Base-by-base conservation (phyloP, 1,140 invertebrate species). In the Drosophila persimilis region DNA sequence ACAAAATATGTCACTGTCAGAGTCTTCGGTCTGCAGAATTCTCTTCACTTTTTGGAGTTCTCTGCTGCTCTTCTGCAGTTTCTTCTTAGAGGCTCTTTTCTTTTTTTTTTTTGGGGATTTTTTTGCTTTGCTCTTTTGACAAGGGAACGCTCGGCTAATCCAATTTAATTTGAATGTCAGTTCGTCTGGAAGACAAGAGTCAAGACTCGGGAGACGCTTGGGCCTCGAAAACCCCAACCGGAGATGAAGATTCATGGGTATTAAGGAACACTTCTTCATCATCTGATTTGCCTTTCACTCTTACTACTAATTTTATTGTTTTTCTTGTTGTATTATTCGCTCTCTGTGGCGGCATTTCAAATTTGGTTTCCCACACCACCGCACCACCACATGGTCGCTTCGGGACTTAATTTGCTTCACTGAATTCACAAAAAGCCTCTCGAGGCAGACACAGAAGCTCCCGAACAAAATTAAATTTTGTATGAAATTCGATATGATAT, bases 81-180 rank as follows among this genome's bases (percentile, higher is more conserved):
- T 53, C 52, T 46, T 51, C 56, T 61, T 43, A 54, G 47, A 2
- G 13, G 13, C 0, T 35, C 20, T 56, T 44, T 8, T 22, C 15
- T 15, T 15, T 35, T 5, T 56, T 56, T 50, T 77, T 71, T 73
- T 73, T 15, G 61, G 70, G 44, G 41, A 63, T 11, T 24, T 24
- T 54, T 39, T 59, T 31, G 51, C n/a, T 54, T 39, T 17, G 43
- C 72, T 52, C 73, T 80, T 77, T 88, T 90, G 83, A 90, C 83
- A 90, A 84, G 86, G 86, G 88, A 90, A 89, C 88, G 78, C 70
- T 20, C 67, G 73, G 83, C 88, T 90, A 90, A 90, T 90, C 88
- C 88, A 90, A 90, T 90, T 90, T 90, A 90, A 90, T 86, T 90
- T 90, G 89, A 88, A 84, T 90, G 88, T 78, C 88, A 90, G 88